Conservation (phyloP, 2,797 vertebrate genomes). For the Petrocephalus sullivani region DNA sequence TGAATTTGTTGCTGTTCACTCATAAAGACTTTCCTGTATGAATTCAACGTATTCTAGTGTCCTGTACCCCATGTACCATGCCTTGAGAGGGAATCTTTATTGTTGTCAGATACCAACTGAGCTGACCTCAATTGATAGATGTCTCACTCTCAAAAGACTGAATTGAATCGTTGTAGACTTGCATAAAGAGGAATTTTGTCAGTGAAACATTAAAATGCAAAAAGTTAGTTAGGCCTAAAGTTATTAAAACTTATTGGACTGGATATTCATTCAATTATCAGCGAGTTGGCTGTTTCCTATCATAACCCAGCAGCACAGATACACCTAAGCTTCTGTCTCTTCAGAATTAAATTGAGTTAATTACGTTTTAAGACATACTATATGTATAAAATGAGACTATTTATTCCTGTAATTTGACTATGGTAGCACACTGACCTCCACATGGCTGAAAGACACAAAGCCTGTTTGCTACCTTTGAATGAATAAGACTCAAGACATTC, state of each 20-base stretch:
- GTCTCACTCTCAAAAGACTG: neutral
- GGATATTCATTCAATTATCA: neutral
- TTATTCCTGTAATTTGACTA: neutral
- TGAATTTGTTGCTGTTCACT: neutral
- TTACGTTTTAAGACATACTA: neutral
- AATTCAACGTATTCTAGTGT: neutral
- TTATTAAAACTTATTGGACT: constrained; percentile 4
- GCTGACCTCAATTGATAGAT: neutral
- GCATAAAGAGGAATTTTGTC: neutral
- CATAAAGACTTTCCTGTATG: neutral
- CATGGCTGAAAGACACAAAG: neutral
- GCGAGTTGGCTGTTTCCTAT: neutral
- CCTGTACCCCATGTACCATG: neutral
- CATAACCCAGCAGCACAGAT: neutral
- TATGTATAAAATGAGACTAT: neutral
- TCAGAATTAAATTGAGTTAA: neutral
- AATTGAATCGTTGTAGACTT: neutral
- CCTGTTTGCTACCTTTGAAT: neutral
- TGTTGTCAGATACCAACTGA: neutral
- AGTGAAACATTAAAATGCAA: neutral
- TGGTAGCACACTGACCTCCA: neutral
- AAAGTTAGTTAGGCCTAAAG: neutral
- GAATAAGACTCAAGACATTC: neutral
- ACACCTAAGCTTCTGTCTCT: neutral
- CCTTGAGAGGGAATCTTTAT: neutral